These are phyloP conservation scores for Seriola dumerili DNA, from an alignment of 2,113 vertebrate genomes.

Conservation along the genomic window DNA sequence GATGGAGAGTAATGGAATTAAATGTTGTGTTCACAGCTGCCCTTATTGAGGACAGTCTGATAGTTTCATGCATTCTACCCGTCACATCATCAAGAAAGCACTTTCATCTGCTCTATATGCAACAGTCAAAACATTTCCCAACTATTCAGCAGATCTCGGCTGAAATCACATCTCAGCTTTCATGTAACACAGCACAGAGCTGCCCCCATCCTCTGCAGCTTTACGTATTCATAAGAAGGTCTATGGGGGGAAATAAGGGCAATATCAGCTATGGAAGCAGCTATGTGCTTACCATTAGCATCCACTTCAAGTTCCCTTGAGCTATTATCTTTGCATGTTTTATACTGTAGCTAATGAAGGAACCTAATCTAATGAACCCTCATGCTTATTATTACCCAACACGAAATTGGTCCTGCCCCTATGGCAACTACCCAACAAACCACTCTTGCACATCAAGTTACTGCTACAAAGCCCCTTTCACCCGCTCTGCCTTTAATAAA, in stretches of 20 bases:
- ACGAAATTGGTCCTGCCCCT: constrained; percentile 21
- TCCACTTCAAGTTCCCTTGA: constrained; percentile 13
- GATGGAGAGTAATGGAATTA: constrained; percentile 25
- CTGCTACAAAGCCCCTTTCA: not conserved
- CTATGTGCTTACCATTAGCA: constrained; percentile 17
- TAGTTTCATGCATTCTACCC: not conserved
- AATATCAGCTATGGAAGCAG: constrained; percentile 30
- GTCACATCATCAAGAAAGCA: not conserved
- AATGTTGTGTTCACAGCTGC: constrained; percentile 29
- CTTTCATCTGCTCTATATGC: not conserved
- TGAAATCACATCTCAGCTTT: constrained; percentile 25
- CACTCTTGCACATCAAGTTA: not conserved
- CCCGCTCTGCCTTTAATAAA: not conserved
- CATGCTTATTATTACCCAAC: constrained; percentile 30
- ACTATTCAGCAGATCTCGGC: not conserved
- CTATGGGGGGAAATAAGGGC: not conserved
- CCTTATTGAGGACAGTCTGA: constrained; percentile 7
- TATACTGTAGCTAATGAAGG: constrained; percentile 47
- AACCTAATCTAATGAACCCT: constrained; percentile 38
- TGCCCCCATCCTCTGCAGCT: constrained; percentile 10
- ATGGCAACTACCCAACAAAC: constrained; percentile 43
- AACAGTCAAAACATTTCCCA: not conserved
- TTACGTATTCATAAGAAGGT: constrained; percentile 23
- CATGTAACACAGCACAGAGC: constrained; percentile 2
- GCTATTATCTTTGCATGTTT: constrained; percentile 40